Conservation (phyloP, 2,797 vertebrate species). For the Hydrocynus forskahlii region DNA sequence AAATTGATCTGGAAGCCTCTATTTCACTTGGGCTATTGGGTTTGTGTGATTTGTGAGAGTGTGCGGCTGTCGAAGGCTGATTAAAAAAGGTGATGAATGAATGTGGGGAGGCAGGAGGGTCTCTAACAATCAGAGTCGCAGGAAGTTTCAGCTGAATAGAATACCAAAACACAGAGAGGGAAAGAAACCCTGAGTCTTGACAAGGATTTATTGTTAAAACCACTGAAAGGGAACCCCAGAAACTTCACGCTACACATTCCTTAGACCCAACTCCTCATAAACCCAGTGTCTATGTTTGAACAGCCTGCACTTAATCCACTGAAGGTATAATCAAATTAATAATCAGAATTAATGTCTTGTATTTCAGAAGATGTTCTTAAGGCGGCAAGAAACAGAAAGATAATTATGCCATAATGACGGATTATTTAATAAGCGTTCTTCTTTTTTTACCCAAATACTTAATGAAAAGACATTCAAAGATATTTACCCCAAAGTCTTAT, state of each 20-base stretch:
- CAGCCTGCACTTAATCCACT: neutral
- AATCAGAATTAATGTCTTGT: neutral
- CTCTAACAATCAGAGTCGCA: constrained; percentile 14
- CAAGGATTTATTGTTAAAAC: neutral
- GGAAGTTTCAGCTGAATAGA: constrained; percentile 3
- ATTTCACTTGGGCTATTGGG: constrained; percentile 36
- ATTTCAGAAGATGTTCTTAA: neutral
- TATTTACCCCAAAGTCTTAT: too few relatives aligned
- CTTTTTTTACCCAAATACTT: too few relatives aligned
- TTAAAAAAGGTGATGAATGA: constrained; percentile 49
- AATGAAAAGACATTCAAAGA: too few relatives aligned
- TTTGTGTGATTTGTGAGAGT: constrained; percentile 43
- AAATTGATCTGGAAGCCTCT: constrained; percentile 46
- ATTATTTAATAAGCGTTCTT: too few relatives aligned
- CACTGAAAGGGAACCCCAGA: constrained; percentile 24
- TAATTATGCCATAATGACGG: too few relatives aligned
- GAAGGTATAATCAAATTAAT: too few relatives aligned
- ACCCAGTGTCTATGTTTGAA: neutral
- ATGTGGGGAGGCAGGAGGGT: neutral
- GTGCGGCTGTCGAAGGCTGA: constrained; percentile 46
- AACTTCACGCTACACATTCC: neutral
- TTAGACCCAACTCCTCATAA: neutral
- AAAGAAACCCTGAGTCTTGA: neutral
- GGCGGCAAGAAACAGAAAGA: too few relatives aligned
- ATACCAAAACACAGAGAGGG: constrained; percentile 6